These are phyloP conservation scores for Enteromius afrohamiltoni DNA, from an alignment of 2,797 vertebrate species.

Conservation along the genomic window DNA sequence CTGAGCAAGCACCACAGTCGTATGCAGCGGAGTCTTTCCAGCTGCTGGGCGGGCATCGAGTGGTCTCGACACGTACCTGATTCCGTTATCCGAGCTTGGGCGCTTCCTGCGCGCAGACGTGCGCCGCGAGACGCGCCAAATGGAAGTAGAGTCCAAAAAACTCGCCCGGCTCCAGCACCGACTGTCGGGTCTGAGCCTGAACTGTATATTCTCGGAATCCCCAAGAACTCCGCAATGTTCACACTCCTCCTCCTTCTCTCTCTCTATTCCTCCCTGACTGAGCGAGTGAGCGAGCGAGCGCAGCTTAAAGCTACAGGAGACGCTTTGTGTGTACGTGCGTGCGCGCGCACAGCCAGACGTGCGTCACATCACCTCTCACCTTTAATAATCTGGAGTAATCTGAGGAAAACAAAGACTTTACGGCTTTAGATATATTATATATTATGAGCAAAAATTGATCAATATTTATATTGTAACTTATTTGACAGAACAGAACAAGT, in stretches of 20 bases:
- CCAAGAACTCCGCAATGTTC: conserved; percentile 74
- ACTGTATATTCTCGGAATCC: conserved; percentile 80
- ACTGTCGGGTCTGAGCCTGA: conserved; percentile 67
- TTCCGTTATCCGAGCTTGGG: conserved; percentile 52
- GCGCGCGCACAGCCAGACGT: conserved; percentile 35
- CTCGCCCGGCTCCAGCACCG: conserved; percentile 53
- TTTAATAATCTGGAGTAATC: conserved; percentile 22
- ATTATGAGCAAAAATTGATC: neutral
- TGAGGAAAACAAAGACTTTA: neutral
- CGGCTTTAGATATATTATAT: neutral
- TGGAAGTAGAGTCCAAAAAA: conserved; percentile 58
- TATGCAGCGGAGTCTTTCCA: neutral
- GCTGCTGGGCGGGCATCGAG: conserved; percentile 43
- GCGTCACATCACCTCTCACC: conserved; percentile 27
- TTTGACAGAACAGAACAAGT: neutral
- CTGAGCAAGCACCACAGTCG: conserved; percentile 37
- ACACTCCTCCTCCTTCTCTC: conserved; percentile 65
- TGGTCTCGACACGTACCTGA: conserved; percentile 72
- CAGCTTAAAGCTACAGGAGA: conserved; percentile 44
- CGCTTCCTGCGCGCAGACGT: conserved; percentile 62
- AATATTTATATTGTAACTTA: neutral
- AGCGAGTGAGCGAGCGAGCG: neutral
- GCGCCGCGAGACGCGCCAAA: conserved; percentile 49
- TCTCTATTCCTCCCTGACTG: conserved; percentile 3
- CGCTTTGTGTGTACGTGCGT: conserved; percentile 12